Conservation (phyloP, 1,140 invertebrate genomes). For the Eurosta solidaginis region DNA sequence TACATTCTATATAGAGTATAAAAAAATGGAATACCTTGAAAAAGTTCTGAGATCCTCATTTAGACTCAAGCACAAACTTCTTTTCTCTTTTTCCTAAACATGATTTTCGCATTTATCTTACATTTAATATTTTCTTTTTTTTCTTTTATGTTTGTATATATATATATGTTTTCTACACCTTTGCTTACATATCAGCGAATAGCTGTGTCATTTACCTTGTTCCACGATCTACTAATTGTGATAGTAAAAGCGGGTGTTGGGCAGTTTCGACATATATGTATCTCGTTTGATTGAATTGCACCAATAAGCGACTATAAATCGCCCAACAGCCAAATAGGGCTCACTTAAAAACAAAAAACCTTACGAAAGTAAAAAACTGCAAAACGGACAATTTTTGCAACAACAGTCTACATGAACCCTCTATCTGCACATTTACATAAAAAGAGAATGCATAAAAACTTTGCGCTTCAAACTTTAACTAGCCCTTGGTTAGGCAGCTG, state of each 20-base stretch:
- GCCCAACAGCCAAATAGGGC: constrained; percentile 10
- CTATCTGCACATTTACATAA: background rate
- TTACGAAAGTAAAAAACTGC: background rate
- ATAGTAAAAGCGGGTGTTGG: constrained; percentile 8
- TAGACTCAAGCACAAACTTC: too few species aligned
- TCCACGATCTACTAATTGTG: background rate
- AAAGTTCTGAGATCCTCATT: too few species aligned
- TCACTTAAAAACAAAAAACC: background rate
- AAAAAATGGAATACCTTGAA: too few species aligned
- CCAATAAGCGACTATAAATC: background rate
- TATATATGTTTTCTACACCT: background rate
- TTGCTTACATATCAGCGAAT: background rate
- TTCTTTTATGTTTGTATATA: background rate
- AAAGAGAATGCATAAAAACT: background rate
- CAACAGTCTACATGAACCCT: background rate
- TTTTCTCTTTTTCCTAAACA: too few species aligned
- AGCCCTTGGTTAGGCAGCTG: background rate
- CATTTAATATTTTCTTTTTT: background rate
- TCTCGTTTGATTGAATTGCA: background rate
- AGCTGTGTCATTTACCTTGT: constrained; percentile 6
- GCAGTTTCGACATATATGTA: constrained; percentile 18
- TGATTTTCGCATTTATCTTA: too few species aligned
- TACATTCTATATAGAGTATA: too few species aligned
- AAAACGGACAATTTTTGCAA: background rate
- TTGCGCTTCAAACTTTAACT: too few species aligned